Base-by-base conservation (phyloP, 2,797 vertebrate species). In the Cottoperca gobio region DNA sequence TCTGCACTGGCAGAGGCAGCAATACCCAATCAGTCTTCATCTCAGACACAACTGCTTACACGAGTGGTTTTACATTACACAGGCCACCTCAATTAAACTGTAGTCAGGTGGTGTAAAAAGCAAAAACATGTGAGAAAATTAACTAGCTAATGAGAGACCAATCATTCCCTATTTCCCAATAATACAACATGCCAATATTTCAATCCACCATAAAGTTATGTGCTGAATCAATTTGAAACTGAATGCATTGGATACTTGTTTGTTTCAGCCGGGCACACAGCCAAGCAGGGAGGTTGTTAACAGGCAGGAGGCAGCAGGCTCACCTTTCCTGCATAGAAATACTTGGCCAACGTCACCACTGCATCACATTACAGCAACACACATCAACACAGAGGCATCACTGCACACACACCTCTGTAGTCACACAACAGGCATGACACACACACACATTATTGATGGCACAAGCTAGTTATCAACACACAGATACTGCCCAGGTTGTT, bases 291-390 rank as follows among this genome's bases (percentile, higher is more conserved):
- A 73, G 74, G 42, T 79, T 28, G 16, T 60, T 76, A 82, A 54
- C 66, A 66, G 63, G 42, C 74, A 73, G 58, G 33, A 71, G 49
- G 63, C 61, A 45, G 57, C 66, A 57, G 55, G 50, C 65, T 88
- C 78, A 77, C 55, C 70, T 78, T 78, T 58, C 60, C 48, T 42
- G 50, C 48, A 58, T 23, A 50, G 42, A 69, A 65, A 73, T 42
- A 64, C 19, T 73, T 70, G 63, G 54, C 50, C 4, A 53, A 45
- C 8, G 0, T 54, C 54, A 66, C 23, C 71, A 70, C 76, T 72
- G 83, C 84, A 84, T 87, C 82, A 62, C 58, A 50, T 80, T 59
- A 77, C 76, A 74, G 66, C 23, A 70, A 62, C 63, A 65, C 61
- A 13, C 62, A 60, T 14, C 4, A 5, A 42, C 69, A 33, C 49